Percentiles rank a stretch among this genome's conserved stretches.
These are phyloP conservation scores for Amphibalanus amphitrite DNA, from an alignment of 1,140 invertebrate genomes.

Conservation along the genomic window DNA sequence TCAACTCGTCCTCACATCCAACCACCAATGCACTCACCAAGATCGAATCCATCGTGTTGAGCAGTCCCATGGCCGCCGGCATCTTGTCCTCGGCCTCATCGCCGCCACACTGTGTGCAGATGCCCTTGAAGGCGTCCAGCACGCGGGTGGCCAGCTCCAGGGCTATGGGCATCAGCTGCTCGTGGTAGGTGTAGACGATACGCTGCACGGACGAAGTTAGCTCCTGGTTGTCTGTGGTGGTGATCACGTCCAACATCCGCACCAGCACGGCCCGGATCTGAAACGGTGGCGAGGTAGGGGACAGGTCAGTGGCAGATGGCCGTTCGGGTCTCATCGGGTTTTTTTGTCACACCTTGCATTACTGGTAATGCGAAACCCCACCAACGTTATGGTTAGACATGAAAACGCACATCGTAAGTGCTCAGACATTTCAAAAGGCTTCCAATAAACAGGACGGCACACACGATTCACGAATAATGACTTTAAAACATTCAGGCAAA, in stretches of 20 bases:
- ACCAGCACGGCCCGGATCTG: conserved; percentile 55
- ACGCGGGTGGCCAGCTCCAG: conserved; percentile 89
- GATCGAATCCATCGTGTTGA: conserved; percentile 92
- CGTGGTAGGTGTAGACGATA: conserved; percentile 77
- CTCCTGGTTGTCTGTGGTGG: conserved; percentile 97
- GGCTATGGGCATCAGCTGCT: conserved; percentile 81
- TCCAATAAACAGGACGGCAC: too few species aligned
- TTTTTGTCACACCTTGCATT: too few species aligned
- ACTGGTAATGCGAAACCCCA: too few species aligned
- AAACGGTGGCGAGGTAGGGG: conserved; percentile 1
- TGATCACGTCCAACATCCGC: conserved; percentile 75
- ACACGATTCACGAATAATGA: too few species aligned
- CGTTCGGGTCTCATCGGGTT: too few species aligned
- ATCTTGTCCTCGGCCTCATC: conserved; percentile 89
- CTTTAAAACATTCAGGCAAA: too few species aligned
- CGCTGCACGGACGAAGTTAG: conserved; percentile 90
- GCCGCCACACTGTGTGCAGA: conserved; percentile 43
- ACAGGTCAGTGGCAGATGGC: too few species aligned
- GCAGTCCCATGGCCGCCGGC: conserved; percentile 87
- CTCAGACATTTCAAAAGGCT: too few species aligned
- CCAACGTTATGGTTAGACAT: too few species aligned
- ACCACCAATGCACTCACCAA: conserved; percentile 39
- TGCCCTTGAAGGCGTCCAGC: conserved; percentile 26
- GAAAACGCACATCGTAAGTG: too few species aligned
- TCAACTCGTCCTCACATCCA: too few species aligned